Base-by-base conservation (phyloP, 1,140 invertebrate genomes). In the Pemphigus obesinymphae region DNA sequence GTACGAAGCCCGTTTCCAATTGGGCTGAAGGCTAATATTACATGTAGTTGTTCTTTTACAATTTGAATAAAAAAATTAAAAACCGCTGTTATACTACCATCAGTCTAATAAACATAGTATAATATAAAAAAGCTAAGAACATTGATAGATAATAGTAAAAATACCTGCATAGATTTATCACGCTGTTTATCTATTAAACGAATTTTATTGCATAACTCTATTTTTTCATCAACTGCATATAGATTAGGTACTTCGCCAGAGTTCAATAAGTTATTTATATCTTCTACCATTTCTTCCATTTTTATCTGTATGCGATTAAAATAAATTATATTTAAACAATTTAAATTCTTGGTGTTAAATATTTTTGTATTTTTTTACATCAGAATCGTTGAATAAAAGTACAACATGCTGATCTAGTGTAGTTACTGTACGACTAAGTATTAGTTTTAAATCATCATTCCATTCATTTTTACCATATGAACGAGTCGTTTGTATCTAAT, bases 171-270 rank as follows among this genome's bases (percentile, higher is more conserved):
- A 0, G 93, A 90, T 87, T 95, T 95, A 85, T 98, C 96, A 55
- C 94, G 90, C 87, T 95, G 95, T 83, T 95, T 90, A 86, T 98
- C 97, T 58, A 98, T 90, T 86, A 92, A 89, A 85, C 93, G 89
- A 96, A 98, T 98, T 88, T 96, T 97, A 85, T 98, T 96, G 87
- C 94, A 95, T n/a, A 98, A 92, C 85, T 98, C 96, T n/a, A 92
- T 90, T 87, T 96, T 96, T 86, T 99, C 97, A 84, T 98, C 96
- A 3, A 90, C 87, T 11, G 90, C 90, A 85, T 95, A 98, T 78
- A 99, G 90, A 87, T 97, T 98, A 0, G 96, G 96, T 1, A 98
- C 90, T 90, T 98, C 96, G 37, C 96, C 97, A 11, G 94, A 93
- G 87, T 97, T 97, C 17, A 98, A 88, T 86, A 99, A 90, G 87